Evolutionary conservation across 2,797 vertebrate genomes (phyloP), one percentile per base, ranked within the genome.

Genomic region (Pipistrellus pipistrellus): DNA sequence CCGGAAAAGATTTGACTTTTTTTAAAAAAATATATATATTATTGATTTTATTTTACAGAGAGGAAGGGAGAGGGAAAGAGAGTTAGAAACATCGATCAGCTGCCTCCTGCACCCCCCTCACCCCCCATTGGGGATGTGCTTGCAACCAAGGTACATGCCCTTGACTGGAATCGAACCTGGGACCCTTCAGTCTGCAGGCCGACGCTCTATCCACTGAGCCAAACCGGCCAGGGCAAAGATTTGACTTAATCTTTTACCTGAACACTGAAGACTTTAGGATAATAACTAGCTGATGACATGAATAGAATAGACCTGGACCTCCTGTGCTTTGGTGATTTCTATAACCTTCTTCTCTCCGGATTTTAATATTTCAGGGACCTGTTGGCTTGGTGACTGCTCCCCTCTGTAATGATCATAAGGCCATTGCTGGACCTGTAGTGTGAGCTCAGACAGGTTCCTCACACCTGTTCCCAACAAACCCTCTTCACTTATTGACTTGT

Each of bases 251-350:
- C 66, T 93, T 73, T 91, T 75, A 48, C 21, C 14, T 55, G 20
- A 25, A 27, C 7, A 2, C 44, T 64, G 46, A 53, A 85, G 89
- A 75, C 59, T 92, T 78, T 53, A 72, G 82, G 51, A 91, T 93
- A 48, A 62, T 69, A 62, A 41, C 75, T 64, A 51, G 18, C 8
- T 80, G 66, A 62, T 78, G n/a, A 71, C 84, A 72, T 30, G 38
- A 91, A 35, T 64, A 62, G 41, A 80, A 59, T 76, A 87, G 86
- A 20, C 51, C 38, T 30, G 11, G 11, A 55, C 59, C 59, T 66
- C 85, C n/a, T 83, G 32, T 48, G 25, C 44, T 96, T 84, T 71
- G 53, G 17, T 94, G 69, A 90, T 93, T 76, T 83, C 48, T 85
- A 8, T 84, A 81, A 57, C 20, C 66, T 77, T 53, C 48, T 27